These are phyloP conservation scores for Pelecanus crispus DNA, from an alignment of 2,113 vertebrate genomes.

Conservation along the genomic window DNA sequence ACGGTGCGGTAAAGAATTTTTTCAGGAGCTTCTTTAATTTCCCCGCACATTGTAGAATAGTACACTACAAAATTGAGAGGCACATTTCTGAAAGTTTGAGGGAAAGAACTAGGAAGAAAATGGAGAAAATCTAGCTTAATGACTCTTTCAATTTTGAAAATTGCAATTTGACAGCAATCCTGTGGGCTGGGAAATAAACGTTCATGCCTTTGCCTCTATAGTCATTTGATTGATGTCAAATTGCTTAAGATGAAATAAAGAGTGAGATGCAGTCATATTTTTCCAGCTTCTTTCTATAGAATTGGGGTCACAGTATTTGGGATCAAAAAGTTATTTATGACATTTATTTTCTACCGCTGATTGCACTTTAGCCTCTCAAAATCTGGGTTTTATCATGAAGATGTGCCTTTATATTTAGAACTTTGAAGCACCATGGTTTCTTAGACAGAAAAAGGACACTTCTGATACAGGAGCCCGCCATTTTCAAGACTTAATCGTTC, in stretches of 20 bases:
- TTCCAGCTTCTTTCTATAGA: conserved; percentile 51
- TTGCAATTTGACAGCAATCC: conserved; percentile 68
- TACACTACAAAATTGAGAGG: conserved; percentile 31
- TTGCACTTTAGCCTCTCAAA: conserved; percentile 58
- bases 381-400: conserved; percentile 49
- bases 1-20: neutral
- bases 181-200: conserved; percentile 61
- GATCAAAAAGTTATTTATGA: conserved; percentile 63
- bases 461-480: neutral
- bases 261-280: conserved; percentile 61
- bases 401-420: conserved; percentile 42
- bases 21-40: conserved; percentile 45
- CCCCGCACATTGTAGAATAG: neutral
- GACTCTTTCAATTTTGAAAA: conserved; percentile 64
- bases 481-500: neutral
- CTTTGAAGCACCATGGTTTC: neutral
- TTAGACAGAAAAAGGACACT: neutral
- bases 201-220: conserved; percentile 54
- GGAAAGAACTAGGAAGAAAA: conserved; percentile 50
- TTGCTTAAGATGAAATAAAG: conserved; percentile 68
- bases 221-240: conserved; percentile 64
- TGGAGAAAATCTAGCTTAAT: conserved; percentile 60
- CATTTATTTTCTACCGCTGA: conserved; percentile 51
- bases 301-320: conserved; percentile 59
- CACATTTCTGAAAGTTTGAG: conserved; percentile 56